Percentiles rank a stretch among this genome's conserved stretches.
These are phyloP conservation scores for Leuctra nigra DNA, from an alignment of 2,888 invertebrate species.

Conservation along the genomic window DNA sequence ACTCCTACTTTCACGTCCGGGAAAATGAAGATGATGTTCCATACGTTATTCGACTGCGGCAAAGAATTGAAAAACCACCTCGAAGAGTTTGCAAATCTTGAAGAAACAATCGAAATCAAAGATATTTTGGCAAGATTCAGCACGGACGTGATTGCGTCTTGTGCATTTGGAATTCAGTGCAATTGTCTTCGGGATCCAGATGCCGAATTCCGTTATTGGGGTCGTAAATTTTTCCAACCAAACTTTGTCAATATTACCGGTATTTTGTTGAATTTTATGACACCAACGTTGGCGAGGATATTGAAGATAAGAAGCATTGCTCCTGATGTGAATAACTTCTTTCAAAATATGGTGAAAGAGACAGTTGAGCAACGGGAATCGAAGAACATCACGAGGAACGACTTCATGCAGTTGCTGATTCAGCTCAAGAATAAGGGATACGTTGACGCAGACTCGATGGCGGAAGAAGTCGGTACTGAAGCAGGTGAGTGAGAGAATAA, in stretches of 20 bases:
- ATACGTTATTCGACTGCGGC: constrained; percentile 44
- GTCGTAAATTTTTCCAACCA: background rate
- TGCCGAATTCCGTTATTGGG: constrained; percentile 35
- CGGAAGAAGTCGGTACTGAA: too few species aligned
- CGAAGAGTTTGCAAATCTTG: constrained; percentile 29
- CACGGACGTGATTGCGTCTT: constrained; percentile 35
- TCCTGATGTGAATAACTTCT: background rate
- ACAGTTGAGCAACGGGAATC: background rate
- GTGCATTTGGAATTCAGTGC: constrained; percentile 42
- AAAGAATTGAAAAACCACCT: constrained; percentile 39
- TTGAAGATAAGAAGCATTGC: background rate
- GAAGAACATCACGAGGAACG: background rate
- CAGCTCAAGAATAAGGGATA: constrained; percentile 35
- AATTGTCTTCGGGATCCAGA: constrained; percentile 36
- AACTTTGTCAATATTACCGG: background rate
- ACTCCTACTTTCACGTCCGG: constrained; percentile 49
- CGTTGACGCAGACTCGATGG: constrained; percentile 5
- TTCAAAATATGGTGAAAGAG: background rate
- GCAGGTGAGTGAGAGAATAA: too few species aligned
- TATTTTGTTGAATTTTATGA: background rate
- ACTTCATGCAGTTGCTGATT: constrained; percentile 3
- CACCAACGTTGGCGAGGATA: background rate
- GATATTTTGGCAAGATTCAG: constrained; percentile 27
- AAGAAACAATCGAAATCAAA: constrained; percentile 9
- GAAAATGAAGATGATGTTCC: constrained; percentile 48